Percentiles rank a stretch among this genome's conserved stretches.
These are phyloP conservation scores for Gibbula magus DNA, from an alignment of 2,888 invertebrate genomes.

Conservation along the genomic window DNA sequence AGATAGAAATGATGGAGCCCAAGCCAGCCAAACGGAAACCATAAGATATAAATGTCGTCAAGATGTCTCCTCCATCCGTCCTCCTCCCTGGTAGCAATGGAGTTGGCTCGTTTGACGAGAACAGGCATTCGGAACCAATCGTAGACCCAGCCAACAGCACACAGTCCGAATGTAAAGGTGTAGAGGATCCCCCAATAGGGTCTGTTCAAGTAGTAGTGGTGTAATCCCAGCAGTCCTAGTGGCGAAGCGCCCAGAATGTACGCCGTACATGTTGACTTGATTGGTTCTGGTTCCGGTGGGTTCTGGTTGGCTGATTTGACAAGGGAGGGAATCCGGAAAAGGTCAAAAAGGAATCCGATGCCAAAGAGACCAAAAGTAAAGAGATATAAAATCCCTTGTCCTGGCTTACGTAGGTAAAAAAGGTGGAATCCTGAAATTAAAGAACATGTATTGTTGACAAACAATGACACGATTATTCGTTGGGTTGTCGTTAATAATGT, in stretches of 20 bases:
- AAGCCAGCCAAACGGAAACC: slow-evolving; percentile 54
- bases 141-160: slow-evolving; percentile 52
- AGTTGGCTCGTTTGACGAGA: slow-evolving; percentile 53
- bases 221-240: slow-evolving; percentile 26
- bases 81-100: slow-evolving; percentile 16
- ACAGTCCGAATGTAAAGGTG: slow-evolving; percentile 31
- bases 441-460: neutral
- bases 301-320: slow-evolving; percentile 26
- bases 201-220: slow-evolving; percentile 42
- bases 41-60: slow-evolving; percentile 57
- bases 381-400: slow-evolving; percentile 31
- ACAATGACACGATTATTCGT: neutral
- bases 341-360: slow-evolving; percentile 33
- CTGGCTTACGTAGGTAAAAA: slow-evolving; percentile 29
- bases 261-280: neutral
- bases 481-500: neutral
- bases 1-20: slow-evolving; percentile 55
- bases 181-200: slow-evolving; percentile 40
- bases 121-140: slow-evolving; percentile 60
- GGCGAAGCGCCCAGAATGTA: slow-evolving; percentile 26
- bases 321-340: slow-evolving; percentile 31
- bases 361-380: slow-evolving; percentile 34
- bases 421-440: slow-evolving; percentile 30
- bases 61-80: slow-evolving; percentile 35
- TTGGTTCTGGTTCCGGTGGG: neutral